Conservation (phyloP, 2,797 vertebrate species). For the Mus spretus region DNA sequence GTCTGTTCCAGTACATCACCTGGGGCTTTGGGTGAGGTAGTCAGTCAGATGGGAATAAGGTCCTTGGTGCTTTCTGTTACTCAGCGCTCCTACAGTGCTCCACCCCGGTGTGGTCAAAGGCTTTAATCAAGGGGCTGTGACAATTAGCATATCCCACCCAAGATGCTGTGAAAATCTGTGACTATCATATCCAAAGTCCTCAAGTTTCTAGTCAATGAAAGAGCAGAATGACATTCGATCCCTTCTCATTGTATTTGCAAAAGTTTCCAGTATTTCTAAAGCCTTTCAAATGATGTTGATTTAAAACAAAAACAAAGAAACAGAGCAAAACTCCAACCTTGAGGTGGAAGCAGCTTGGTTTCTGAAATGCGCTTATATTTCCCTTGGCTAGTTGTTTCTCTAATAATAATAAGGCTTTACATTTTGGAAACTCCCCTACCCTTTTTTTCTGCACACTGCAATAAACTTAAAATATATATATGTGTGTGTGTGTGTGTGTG, state of each 20-base stretch:
- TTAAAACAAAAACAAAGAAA: constrained; percentile 41
- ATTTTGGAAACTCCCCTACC: constrained; percentile 52
- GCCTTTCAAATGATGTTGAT: constrained; percentile 66
- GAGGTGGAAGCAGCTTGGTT: constrained; percentile 71
- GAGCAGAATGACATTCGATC: constrained; percentile 60
- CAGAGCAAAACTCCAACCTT: background rate
- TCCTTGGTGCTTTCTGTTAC: constrained; percentile 71
- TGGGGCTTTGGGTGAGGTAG: constrained; percentile 78
- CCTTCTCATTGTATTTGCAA: constrained; percentile 54
- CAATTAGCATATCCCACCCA: background rate
- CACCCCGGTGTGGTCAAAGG: constrained; percentile 84
- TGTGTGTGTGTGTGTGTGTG: too few species aligned
- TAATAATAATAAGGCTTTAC: constrained; percentile 72
- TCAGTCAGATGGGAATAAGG: constrained; percentile 75
- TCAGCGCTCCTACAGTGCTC: constrained; percentile 83
- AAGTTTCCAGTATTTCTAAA: constrained; percentile 66
- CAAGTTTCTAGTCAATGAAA: constrained; percentile 56
- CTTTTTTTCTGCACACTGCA: constrained; percentile 70
- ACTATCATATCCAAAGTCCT: constrained; percentile 2
- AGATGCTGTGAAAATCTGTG: background rate
- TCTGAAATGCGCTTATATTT: background rate
- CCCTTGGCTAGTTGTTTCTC: constrained; percentile 12
- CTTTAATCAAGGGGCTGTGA: constrained; percentile 70
- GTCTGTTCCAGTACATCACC: constrained; percentile 63
- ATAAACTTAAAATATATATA: constrained; percentile 4